Conservation (phyloP, 2,797 vertebrate genomes). For the Enteromius viviparus region DNA sequence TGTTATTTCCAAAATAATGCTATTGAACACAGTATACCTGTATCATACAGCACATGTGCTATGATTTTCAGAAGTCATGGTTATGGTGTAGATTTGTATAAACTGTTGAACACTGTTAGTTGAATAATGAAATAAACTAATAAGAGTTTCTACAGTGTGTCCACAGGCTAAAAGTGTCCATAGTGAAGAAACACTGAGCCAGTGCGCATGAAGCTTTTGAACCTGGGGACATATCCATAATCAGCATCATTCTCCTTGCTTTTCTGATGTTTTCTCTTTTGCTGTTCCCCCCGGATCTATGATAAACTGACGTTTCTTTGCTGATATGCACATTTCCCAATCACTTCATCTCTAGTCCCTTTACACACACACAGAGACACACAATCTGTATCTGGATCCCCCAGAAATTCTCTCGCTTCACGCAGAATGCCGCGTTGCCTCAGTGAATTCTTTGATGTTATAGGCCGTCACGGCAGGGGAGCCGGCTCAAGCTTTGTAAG, state of each 20-base stretch:
- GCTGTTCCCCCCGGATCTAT: conserved; percentile 9
- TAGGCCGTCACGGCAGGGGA: conserved; percentile 5
- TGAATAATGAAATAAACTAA: not conserved
- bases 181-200: not conserved
- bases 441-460: conserved; percentile 39
- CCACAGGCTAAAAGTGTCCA: not conserved
- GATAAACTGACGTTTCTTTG: conserved; percentile 30
- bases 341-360: conserved; percentile 26
- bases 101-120: not conserved
- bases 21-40: not conserved
- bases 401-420: conserved; percentile 31
- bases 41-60: too few relatives aligned
- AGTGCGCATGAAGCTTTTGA: not conserved
- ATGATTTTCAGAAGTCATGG: not conserved
- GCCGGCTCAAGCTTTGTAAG: conserved; percentile 23
- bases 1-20: not conserved
- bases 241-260: conserved; percentile 12
- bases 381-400: conserved; percentile 22
- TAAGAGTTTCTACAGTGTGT: not conserved
- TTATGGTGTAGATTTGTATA: too few relatives aligned
- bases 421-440: conserved; percentile 3
- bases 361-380: not conserved
- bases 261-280: conserved; percentile 9
- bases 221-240: conserved; percentile 10
- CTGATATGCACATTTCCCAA: conserved; percentile 40